phyloP scores from a whole-genome alignment of 2,888 invertebrate species.

The Abrostola tripartita region DNA sequence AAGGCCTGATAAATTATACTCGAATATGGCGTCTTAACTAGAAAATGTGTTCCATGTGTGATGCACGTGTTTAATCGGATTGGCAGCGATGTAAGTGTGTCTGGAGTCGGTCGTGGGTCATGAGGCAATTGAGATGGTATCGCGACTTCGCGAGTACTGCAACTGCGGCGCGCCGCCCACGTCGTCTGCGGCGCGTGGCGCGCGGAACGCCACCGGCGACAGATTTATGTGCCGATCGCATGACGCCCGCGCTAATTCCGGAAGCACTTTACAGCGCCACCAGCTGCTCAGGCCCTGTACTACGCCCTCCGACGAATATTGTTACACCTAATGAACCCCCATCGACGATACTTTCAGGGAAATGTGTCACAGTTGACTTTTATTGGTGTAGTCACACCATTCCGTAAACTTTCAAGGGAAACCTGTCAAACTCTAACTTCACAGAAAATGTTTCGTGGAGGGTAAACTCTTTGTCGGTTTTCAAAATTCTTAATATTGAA shows the following conservation, averaged over 20 bases:
- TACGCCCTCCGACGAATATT: conserved; percentile 41
- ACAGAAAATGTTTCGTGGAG: conserved; percentile 26
- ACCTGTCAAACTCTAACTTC: conserved; percentile 23
- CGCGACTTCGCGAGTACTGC: conserved; percentile 55
- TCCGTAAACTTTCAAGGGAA: conserved; percentile 34
- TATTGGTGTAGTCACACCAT: conserved; percentile 46
- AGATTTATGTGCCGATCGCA: conserved; percentile 81
- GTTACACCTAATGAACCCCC: conserved; percentile 50
- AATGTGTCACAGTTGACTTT: conserved; percentile 47
- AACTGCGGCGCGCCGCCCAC: conserved; percentile 59
- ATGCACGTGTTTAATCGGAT: conserved; percentile 23
- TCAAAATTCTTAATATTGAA: conserved; percentile 29
- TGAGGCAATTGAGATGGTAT: conserved; percentile 63
- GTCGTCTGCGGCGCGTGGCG: conserved; percentile 52
- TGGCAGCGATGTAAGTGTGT: conserved; percentile 25
- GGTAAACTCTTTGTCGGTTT: conserved; percentile 25
- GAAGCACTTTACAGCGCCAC: conserved; percentile 69
- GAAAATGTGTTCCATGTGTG: conserved; percentile 9
- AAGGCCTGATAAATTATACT: conserved; percentile 10
- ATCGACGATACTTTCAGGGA: conserved; percentile 28
- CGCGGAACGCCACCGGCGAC: conserved; percentile 64
- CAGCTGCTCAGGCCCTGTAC: conserved; percentile 58
- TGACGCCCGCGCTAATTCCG: conserved; percentile 75
- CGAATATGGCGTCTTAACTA: conserved; percentile 10
- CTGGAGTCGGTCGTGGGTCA: conserved; percentile 18